Base-by-base conservation (phyloP, 1,140 invertebrate genomes). In the Drosophila littoralis region DNA sequence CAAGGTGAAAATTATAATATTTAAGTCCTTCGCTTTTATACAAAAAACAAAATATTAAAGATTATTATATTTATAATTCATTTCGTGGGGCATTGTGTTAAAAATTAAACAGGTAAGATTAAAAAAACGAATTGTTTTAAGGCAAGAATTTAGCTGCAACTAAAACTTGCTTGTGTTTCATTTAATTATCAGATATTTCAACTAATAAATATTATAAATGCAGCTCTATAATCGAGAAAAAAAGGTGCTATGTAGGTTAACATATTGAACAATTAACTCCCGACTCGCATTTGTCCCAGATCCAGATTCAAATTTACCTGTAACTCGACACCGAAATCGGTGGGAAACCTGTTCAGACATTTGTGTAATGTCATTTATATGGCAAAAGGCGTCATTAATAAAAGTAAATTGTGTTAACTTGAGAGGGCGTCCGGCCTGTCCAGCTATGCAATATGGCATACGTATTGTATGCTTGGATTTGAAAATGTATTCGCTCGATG, bases 341-440 rank as follows among this genome's bases (percentile, higher is more conserved):
- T 33, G 58, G 8, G 15, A 57, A 57, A 64, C 61, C 61, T 5
- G 61, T 64, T 48, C 33, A 35, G 15, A 35, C 35, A 48, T 6
- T 6, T 28, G 2, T 58, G 55, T 45, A 46, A 59, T 45, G 28
- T 35, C 57, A 59, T 59, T 59, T 45, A 59, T 59, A 46, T 35
- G 43, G 57, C 13, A 59, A 59, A 43, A 59, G 42, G 13, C 2
- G 57, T 13, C 9, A 59, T 59, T 59, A 59, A 59, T 59, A 45
- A 46, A 46, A 35, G 40, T 33, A 35, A 35, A 59, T 1, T 55
- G 52, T 46, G 45, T 46, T 17, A 46, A 6, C 7, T 35, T 52
- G 50, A 52, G 50, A 52, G 50, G 50, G 50, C 50, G 50, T 52
- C 12, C 38, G 36, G 52, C 28, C 17, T 42, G 38, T n/a, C 10